These are phyloP conservation scores for Leucosticte australis DNA, from an alignment of 2,113 vertebrate genomes.

Conservation along the genomic window DNA sequence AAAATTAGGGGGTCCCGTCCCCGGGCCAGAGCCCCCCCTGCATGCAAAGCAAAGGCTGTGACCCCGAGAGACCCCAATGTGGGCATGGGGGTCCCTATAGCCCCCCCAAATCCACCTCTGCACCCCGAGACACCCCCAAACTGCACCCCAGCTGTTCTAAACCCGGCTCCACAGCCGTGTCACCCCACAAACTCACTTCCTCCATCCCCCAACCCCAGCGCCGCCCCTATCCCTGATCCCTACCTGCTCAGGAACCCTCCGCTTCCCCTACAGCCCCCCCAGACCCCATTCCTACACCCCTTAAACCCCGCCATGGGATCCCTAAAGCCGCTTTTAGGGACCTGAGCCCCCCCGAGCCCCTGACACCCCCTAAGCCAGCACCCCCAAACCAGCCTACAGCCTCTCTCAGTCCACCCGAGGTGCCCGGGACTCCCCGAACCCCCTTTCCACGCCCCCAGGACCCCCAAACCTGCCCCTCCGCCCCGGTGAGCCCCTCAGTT, in stretches of 20 bases:
- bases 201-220: not conserved
- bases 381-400: not conserved
- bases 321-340: not conserved
- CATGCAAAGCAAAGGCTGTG: too few relatives aligned
- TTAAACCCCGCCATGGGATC: accelerated
- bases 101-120: not conserved
- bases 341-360: too few relatives aligned
- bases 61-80: not conserved
- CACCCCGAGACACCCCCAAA: not conserved
- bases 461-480: too few relatives aligned
- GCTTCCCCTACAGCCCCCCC: accelerated
- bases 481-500: too few relatives aligned
- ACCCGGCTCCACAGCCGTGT: not conserved
- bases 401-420: not conserved
- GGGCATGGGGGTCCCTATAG: too few relatives aligned
- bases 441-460: too few relatives aligned
- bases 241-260: too few relatives aligned
- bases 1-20: not conserved
- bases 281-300: too few relatives aligned
- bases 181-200: not conserved
- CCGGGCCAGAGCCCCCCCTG: too few relatives aligned
- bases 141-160: accelerated
- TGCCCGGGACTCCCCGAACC: not conserved
- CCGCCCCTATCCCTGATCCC: too few relatives aligned
- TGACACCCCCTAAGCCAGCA: not conserved